Evolutionary conservation across 1,140 invertebrate species (phyloP), one percentile per base, ranked within the genome.

Genomic region (Bombyx mori): DNA sequence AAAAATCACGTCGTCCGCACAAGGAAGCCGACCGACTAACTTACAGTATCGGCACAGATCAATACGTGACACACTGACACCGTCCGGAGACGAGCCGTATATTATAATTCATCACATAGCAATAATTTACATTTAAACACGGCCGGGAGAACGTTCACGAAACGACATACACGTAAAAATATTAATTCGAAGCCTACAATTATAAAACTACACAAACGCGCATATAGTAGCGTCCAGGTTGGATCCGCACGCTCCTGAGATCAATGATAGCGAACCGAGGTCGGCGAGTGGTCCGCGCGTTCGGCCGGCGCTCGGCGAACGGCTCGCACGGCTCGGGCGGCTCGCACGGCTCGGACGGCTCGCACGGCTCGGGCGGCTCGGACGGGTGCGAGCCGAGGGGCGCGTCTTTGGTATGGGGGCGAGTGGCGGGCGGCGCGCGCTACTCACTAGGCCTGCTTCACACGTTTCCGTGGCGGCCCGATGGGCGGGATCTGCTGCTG

Each of bases 401-500:
- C 43, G 44, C 44, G 58, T 46, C 62, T 86, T 84, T 70, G 79
- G 74, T 48, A 82, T 83, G 57, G 26, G 82, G 73, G 45, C 81
- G 57, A 51, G 18, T 22, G 50, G 49, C 42, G 56, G 8, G 54
- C 57, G 45, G 44, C 51, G 80, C 58, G 79, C 86, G 82, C 86
- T 91, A 92, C 26, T 35, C 26, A 35, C 92, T 84, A 94, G 91
- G 93, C 94, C 81, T 94, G 94, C 90, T 98, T 98, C 63, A 97
- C 92, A 65, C 97, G 93, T 88, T 99, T 99, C 66, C 97, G 91
- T 60, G 97, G 96, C 68, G 97, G 97, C 69, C 97, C 97, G 79
- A 99, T 97, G 64, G 97, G 97, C 71, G 97, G 98, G 77, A 97
- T 97, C 90, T 99, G 97, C 88, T 99, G 98, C 65, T 99, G 97